These are phyloP conservation scores for Pseudochromis fuscus DNA, from an alignment of 2,797 vertebrate genomes.

Conservation along the genomic window DNA sequence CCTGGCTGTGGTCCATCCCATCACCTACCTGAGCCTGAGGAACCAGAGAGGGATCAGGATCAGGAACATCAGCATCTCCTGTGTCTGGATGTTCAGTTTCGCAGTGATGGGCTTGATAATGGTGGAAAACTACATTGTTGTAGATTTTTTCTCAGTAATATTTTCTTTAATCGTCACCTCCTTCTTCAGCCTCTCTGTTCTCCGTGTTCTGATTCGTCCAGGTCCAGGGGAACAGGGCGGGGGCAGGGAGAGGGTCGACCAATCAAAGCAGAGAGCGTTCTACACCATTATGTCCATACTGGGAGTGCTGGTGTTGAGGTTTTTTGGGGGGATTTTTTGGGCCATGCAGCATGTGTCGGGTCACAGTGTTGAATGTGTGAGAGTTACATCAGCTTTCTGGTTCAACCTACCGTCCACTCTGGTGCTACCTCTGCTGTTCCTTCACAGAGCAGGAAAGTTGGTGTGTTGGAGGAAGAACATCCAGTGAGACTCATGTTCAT, in stretches of 20 bases:
- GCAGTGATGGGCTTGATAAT: too few species aligned
- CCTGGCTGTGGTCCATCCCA: too few species aligned
- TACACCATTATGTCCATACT: slow-evolving; percentile 17
- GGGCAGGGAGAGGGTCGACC: too few species aligned
- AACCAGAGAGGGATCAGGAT: too few species aligned
- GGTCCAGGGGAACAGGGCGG: neutral
- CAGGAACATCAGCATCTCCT: too few species aligned
- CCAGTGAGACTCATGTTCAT: too few species aligned
- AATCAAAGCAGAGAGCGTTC: slow-evolving; percentile 38
- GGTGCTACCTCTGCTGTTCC: slow-evolving; percentile 49
- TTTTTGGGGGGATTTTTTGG: accelerated
- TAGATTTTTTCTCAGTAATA: too few species aligned
- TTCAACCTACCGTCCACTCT: slow-evolving; percentile 15
- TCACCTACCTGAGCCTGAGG: too few species aligned
- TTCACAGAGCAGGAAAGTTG: slow-evolving; percentile 32
- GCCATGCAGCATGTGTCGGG: accelerated
- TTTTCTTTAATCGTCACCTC: too few species aligned
- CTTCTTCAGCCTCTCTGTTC: slow-evolving; percentile 1
- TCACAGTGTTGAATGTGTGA: accelerated
- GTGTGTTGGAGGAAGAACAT: neutral
- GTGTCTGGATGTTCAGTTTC: too few species aligned
- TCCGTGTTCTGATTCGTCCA: neutral
- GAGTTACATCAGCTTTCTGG: neutral
- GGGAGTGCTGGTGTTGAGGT: slow-evolving; percentile 8
- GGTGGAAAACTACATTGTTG: too few species aligned